These are phyloP conservation scores for Streblospio benedicti DNA, from an alignment of 1,140 invertebrate genomes.

Conservation along the genomic window DNA sequence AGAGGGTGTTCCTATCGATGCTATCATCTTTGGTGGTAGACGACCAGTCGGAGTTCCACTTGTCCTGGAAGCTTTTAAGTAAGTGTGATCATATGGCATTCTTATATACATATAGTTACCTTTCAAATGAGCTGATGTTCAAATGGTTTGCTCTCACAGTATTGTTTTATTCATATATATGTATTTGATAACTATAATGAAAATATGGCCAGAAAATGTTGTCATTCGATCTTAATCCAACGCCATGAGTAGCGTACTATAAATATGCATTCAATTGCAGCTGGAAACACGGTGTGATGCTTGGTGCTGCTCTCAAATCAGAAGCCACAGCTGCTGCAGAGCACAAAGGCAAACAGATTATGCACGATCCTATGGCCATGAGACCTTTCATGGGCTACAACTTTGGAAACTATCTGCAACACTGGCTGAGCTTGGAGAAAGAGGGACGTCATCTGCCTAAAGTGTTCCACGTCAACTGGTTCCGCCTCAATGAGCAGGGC, in stretches of 20 bases:
- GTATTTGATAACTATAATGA: too few species aligned
- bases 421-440: conserved; percentile 77
- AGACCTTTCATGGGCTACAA: conserved; percentile 99
- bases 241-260: too few species aligned
- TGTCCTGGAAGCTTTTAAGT: conserved; percentile 84
- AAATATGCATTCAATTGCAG: too few species aligned
- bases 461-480: conserved; percentile 99
- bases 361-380: conserved; percentile 99
- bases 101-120: too few species aligned
- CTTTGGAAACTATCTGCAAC: conserved; percentile 87
- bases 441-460: conserved; percentile 15
- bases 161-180: too few species aligned
- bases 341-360: conserved; percentile 82
- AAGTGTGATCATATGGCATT: too few species aligned
- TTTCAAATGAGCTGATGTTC: too few species aligned
- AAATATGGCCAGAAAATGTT: too few species aligned
- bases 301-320: conserved; percentile 88
- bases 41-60: conserved; percentile 86
- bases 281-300: conserved; percentile 94
- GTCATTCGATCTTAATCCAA: too few species aligned
- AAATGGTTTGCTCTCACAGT: too few species aligned
- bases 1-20: conserved; percentile 74
- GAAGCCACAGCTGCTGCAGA: conserved; percentile 97
- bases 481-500: conserved; percentile 70
- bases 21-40: conserved; percentile 91